phyloP scores from a whole-genome alignment of 2,797 vertebrate genomes.

The Rhinoraja longicauda region DNA sequence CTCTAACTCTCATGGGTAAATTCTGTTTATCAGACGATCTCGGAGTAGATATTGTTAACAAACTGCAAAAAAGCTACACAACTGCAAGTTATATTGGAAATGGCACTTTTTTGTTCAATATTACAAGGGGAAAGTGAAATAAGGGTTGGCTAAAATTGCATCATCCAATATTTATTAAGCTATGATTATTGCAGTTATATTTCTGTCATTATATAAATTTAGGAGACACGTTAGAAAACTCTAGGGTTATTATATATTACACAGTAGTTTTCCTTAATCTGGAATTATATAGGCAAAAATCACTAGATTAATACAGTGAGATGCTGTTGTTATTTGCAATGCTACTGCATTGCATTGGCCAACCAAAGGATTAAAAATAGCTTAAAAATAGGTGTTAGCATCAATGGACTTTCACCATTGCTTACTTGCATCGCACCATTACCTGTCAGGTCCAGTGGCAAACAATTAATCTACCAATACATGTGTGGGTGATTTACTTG shows the following conservation, averaged over 20 bases:
- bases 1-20: not conserved
- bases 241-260: not conserved
- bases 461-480: not conserved
- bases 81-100: not conserved
- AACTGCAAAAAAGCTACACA: not conserved
- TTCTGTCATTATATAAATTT: conserved; percentile 6
- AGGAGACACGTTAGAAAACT: conserved; percentile 6
- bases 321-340: not conserved
- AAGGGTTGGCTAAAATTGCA: not conserved
- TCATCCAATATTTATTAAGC: not conserved
- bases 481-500: not conserved
- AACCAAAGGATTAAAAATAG: conserved; percentile 15
- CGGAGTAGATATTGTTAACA: not conserved
- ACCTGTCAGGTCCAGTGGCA: not conserved
- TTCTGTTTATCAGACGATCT: not conserved
- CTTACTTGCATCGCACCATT: not conserved
- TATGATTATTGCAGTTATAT: conserved; percentile 11
- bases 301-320: conserved; percentile 12
- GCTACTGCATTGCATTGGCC: not conserved
- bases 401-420: not conserved
- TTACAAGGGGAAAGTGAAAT: conserved; percentile 25
- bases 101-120: not conserved
- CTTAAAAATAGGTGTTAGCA: not conserved
- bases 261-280: not conserved
- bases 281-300: not conserved